These are phyloP conservation scores for Leucoma salicis DNA, from an alignment of 2,888 invertebrate genomes.

Conservation along the genomic window DNA sequence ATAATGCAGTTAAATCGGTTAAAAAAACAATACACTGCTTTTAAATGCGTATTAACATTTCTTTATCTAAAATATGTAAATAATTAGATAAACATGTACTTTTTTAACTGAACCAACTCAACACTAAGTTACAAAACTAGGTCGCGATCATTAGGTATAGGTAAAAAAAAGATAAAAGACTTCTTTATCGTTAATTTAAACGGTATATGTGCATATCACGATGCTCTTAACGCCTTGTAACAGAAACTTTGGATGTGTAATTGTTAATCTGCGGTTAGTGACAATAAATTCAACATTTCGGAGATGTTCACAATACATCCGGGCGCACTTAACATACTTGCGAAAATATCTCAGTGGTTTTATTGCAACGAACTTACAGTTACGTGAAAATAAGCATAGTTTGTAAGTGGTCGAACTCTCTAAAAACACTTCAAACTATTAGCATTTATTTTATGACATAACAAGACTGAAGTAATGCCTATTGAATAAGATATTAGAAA, in stretches of 20 bases:
- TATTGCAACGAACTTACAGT: slow-evolving; percentile 32
- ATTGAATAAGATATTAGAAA: slow-evolving; percentile 35
- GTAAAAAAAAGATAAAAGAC: slow-evolving; percentile 17
- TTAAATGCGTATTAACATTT: not conserved
- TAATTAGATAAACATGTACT: not conserved
- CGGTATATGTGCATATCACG: slow-evolving; percentile 15
- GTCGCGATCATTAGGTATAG: slow-evolving; percentile 26
- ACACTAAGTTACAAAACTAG: slow-evolving; percentile 16
- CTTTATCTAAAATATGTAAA: not conserved
- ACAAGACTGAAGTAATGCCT: slow-evolving; percentile 43
- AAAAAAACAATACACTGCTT: not conserved
- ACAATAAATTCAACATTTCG: slow-evolving; percentile 41
- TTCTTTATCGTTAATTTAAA: slow-evolving; percentile 8
- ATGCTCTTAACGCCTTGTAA: slow-evolving; percentile 16
- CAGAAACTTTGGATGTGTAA: slow-evolving; percentile 23
- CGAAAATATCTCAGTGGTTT: slow-evolving; percentile 42
- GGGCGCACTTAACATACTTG: slow-evolving; percentile 53
- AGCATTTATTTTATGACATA: slow-evolving; percentile 59
- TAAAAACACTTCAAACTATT: slow-evolving; percentile 58
- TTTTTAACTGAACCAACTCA: slow-evolving; percentile 12
- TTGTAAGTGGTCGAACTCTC: slow-evolving; percentile 46
- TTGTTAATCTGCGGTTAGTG: slow-evolving; percentile 33
- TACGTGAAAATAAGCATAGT: slow-evolving; percentile 28
- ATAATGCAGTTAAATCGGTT: not conserved
- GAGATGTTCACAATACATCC: slow-evolving; percentile 37